Evolutionary conservation across 2,888 invertebrate genomes (phyloP).

Genomic region (Apamea epomidion): DNA sequence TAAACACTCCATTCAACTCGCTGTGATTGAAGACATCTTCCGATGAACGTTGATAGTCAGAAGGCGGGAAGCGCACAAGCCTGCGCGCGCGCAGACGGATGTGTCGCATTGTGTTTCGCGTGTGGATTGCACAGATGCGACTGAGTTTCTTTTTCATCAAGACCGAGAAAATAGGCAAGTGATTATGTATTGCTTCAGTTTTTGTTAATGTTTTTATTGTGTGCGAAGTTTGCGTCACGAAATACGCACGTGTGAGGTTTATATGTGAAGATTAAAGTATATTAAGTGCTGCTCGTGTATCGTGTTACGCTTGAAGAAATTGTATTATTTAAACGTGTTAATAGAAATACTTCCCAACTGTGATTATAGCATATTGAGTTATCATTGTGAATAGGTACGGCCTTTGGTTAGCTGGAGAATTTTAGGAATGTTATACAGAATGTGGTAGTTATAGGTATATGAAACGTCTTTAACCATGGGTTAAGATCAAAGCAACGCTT

Average conservation of each 20-base stretch:
- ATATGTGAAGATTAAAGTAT: constrained; percentile 46
- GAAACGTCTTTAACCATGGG: neutral
- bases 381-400: constrained; percentile 1
- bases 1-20: constrained; percentile 61
- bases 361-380: constrained; percentile 8
- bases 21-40: constrained; percentile 65
- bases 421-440: constrained; percentile 22
- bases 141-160: constrained; percentile 80
- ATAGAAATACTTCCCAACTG: constrained; percentile 7
- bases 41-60: constrained; percentile 63
- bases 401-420: neutral
- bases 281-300: constrained; percentile 37
- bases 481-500: neutral
- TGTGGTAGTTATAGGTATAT: neutral
- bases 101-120: constrained; percentile 79
- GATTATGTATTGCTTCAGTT: constrained; percentile 57
- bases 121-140: constrained; percentile 80
- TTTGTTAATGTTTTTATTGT: constrained; percentile 52
- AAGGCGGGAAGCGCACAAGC: constrained; percentile 71
- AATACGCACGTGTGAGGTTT: constrained; percentile 30
- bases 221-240: constrained; percentile 41
- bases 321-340: constrained; percentile 34
- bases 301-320: constrained; percentile 49
- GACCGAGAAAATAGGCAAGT: constrained; percentile 83
- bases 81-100: constrained; percentile 77